Conservation (phyloP, 2,113 vertebrate genomes). For the Rana temporaria region DNA sequence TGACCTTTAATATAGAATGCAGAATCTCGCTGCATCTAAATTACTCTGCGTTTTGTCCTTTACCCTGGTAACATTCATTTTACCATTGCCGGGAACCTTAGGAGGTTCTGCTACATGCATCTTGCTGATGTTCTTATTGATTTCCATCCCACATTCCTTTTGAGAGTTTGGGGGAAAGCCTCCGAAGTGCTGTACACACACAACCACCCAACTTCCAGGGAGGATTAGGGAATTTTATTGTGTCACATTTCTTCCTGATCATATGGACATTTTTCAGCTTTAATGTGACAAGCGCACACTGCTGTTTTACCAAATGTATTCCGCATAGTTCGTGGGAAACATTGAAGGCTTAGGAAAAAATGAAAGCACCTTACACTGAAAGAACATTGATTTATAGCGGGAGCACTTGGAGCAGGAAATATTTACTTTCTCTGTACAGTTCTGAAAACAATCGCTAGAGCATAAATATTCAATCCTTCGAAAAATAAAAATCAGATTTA, state of each 20-base stretch:
- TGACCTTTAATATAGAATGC: slow-evolving; percentile 33
- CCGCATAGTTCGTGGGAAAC: slow-evolving; percentile 31
- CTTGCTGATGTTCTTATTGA: slow-evolving; percentile 37
- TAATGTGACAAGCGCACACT: slow-evolving; percentile 44
- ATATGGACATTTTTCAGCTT: slow-evolving; percentile 36
- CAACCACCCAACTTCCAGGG: slow-evolving; percentile 19
- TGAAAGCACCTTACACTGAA: slow-evolving; percentile 25
- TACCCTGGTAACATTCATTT: slow-evolving; percentile 2
- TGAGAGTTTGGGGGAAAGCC: neutral
- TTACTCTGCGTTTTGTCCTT: slow-evolving; percentile 8
- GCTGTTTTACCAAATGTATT: slow-evolving; percentile 46
- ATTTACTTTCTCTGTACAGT: slow-evolving; percentile 8
- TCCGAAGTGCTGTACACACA: neutral
- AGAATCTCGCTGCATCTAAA: neutral
- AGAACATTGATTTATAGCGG: slow-evolving; percentile 39
- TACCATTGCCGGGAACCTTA: neutral
- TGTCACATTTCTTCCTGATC: slow-evolving; percentile 19
- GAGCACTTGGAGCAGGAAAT: slow-evolving; percentile 2
- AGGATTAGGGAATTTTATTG: slow-evolving; percentile 19
- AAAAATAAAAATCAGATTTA: slow-evolving; percentile 14
- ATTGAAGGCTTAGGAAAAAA: slow-evolving; percentile 30
- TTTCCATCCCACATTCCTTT: slow-evolving; percentile 31
- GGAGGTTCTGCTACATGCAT: slow-evolving; percentile 2
- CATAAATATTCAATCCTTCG: slow-evolving; percentile 11
- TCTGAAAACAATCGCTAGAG: slow-evolving; percentile 1